These are phyloP conservation scores for Thereva unica DNA, from an alignment of 2,888 invertebrate genomes.

Conservation along the genomic window DNA sequence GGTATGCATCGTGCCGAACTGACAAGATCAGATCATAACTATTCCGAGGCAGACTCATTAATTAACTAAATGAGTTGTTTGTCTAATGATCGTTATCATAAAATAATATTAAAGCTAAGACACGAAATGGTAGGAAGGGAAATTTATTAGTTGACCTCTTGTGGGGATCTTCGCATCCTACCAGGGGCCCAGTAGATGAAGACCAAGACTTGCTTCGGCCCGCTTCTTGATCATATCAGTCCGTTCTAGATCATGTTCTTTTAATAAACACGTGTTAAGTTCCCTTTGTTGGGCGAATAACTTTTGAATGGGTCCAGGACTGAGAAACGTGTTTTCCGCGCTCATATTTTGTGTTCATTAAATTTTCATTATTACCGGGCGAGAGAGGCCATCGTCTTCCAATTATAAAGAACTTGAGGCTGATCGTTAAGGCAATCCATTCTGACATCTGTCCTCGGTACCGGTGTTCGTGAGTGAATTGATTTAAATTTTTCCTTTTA, in stretches of 20 bases:
- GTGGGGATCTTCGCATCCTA: slow-evolving; percentile 1
- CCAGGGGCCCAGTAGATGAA: slow-evolving; percentile 2
- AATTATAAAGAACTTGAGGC: slow-evolving; percentile 27
- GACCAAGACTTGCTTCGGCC: not conserved
- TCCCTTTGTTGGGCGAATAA: slow-evolving; percentile 15
- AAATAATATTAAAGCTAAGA: slow-evolving; percentile 33
- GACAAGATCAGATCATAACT: slow-evolving; percentile 39
- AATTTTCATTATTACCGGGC: slow-evolving; percentile 31
- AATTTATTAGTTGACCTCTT: slow-evolving; percentile 36
- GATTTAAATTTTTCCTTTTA: slow-evolving; percentile 28
- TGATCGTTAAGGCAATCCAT: slow-evolving; percentile 18
- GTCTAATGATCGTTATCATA: slow-evolving; percentile 39
- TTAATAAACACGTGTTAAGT: slow-evolving; percentile 37
- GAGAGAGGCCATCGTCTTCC: slow-evolving; percentile 27
- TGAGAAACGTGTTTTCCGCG: slow-evolving; percentile 34
- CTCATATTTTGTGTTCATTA: slow-evolving; percentile 35
- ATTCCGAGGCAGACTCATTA: slow-evolving; percentile 36
- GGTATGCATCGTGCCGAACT: slow-evolving; percentile 30
- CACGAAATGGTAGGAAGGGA: slow-evolving; percentile 27
- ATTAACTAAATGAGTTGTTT: slow-evolving; percentile 41
- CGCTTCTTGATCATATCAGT: slow-evolving; percentile 30
- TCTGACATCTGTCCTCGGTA: slow-evolving; percentile 14
- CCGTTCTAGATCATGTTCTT: slow-evolving; percentile 37
- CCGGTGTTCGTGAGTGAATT: slow-evolving; percentile 23
- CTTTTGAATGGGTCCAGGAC: slow-evolving; percentile 15